A percentile compares a stretch with the other conserved stretches of the same genome.
Evolutionary conservation across 2,113 vertebrate species (phyloP).

Genomic region (Cichladusa arquata): DNA sequence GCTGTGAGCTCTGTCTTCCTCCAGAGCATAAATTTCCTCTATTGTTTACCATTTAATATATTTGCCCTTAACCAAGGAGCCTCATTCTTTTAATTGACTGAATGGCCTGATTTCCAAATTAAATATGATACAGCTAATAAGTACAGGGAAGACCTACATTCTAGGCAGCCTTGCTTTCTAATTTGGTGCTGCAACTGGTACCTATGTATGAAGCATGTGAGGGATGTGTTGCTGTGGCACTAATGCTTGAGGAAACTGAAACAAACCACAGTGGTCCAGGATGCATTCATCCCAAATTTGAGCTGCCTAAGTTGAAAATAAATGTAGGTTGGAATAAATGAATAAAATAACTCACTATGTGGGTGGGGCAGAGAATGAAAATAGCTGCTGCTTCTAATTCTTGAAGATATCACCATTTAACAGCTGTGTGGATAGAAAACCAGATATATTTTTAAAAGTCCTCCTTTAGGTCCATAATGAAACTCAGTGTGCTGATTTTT

Average conservation of each 20-base stretch:
- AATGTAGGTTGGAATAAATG: not conserved
- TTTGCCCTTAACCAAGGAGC: not conserved
- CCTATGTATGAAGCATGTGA: not conserved
- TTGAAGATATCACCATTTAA: not conserved
- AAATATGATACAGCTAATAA: not conserved
- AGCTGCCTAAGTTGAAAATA: not conserved
- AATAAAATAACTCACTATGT: not conserved
- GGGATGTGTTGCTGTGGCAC: not conserved
- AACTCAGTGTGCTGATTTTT: not conserved
- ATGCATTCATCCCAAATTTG: fast-evolving
- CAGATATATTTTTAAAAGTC: not conserved
- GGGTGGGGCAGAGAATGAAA: not conserved
- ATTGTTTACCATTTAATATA: not conserved
- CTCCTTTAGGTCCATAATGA: not conserved
- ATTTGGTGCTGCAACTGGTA: not conserved
- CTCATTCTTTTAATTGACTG: not conserved
- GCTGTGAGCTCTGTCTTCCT: not conserved
- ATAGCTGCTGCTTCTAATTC: not conserved
- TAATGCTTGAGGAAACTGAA: not conserved
- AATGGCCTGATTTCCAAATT: not conserved
- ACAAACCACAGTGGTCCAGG: not conserved
- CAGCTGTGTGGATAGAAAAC: not conserved
- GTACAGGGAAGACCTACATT: not conserved
- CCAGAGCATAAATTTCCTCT: not conserved
- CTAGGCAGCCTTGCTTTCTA: not conserved